These are phyloP conservation scores for Sandelia bainsii DNA, from an alignment of 2,797 vertebrate genomes.

Conservation along the genomic window DNA sequence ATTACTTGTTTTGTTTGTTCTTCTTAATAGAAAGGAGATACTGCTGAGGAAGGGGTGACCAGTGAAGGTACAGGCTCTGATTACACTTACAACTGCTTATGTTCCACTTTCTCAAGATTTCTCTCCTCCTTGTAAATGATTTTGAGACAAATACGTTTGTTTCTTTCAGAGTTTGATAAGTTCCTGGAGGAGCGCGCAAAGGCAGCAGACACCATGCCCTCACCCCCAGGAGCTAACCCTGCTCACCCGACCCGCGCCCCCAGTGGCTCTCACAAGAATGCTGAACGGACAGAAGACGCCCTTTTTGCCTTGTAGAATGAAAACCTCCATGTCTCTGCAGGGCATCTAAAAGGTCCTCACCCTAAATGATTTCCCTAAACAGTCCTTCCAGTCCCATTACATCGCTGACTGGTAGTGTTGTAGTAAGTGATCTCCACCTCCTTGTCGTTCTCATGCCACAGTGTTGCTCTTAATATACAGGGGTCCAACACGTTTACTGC, in stretches of 20 bases:
- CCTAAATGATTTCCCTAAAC: slow-evolving; percentile 27
- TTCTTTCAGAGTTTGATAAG: slow-evolving; percentile 94
- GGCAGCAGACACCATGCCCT: slow-evolving; percentile 88
- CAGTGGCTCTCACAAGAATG: slow-evolving; percentile 88
- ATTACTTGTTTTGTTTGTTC: slow-evolving; percentile 57
- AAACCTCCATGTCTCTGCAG: slow-evolving; percentile 49
- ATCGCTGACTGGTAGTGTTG: slow-evolving; percentile 49
- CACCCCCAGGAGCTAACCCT: slow-evolving; percentile 84
- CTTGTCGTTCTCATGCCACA: slow-evolving; percentile 45
- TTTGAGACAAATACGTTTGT: slow-evolving; percentile 21
- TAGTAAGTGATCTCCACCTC: slow-evolving; percentile 49
- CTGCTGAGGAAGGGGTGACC: slow-evolving; percentile 94
- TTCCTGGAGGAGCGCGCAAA: slow-evolving; percentile 97
- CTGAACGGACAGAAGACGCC: slow-evolving; percentile 92
- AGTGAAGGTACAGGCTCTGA: slow-evolving; percentile 91
- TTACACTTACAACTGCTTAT: neutral
- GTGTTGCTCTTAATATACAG: slow-evolving; percentile 52
- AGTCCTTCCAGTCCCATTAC: slow-evolving; percentile 51
- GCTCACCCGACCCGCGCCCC: slow-evolving; percentile 72
- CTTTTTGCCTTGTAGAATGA: slow-evolving; percentile 93
- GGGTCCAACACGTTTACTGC: slow-evolving; percentile 67
- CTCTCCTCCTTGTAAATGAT: neutral
- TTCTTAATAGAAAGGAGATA: slow-evolving; percentile 91
- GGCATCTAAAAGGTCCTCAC: slow-evolving; percentile 36
- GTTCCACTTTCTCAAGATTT: neutral